Base-by-base conservation (phyloP, 2,113 vertebrate species). In the Genyomyrus donnyi region DNA sequence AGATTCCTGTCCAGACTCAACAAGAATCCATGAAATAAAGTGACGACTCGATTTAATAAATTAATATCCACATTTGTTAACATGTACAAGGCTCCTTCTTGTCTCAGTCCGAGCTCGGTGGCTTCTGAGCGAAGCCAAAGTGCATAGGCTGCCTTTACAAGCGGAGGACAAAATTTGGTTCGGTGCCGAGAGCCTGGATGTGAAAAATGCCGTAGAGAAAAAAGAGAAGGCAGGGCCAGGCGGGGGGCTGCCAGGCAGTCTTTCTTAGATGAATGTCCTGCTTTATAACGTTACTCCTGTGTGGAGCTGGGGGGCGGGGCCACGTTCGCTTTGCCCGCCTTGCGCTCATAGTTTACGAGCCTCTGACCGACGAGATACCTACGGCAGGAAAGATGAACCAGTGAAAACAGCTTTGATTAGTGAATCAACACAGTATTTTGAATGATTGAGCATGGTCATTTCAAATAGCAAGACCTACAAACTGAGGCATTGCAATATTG, bases 11-110 rank as follows among this genome's bases (percentile, higher is more conserved):
- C 49, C 74, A 90, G 77, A 90, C 88, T 88, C 77, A 88, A 93
- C 88, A 91, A 86, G 91, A 93, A 91, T 93, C 85, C 89, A 92
- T 89, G 93, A 92, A 96, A 95, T 97, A 97, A 97, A 97, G 96
- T 97, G 96, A 98, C 96, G 97, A 96, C 96, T 96, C 97, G 96
- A 98, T 99, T 99, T 98, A 99, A 99, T 99, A 99, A 99, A 98
- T 99, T 99, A 97, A 97, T 97, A 98, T 97, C 97, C 96, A 97
- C 97, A 95, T 97, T 91, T 93, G 94, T 89, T 93, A 92, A 97
- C 97, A 98, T 98, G 96, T 97, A 98, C 97, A 99, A 97, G 96
- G 97, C 96, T 97, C 96, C 96, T 97, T 96, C 97, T 97, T 93
- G 92, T 94, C 97, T 96, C 95, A 96, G 97, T 97, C 95, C 96